Conservation (phyloP, 2,113 vertebrate species). For the Stictonetta naevosa region DNA sequence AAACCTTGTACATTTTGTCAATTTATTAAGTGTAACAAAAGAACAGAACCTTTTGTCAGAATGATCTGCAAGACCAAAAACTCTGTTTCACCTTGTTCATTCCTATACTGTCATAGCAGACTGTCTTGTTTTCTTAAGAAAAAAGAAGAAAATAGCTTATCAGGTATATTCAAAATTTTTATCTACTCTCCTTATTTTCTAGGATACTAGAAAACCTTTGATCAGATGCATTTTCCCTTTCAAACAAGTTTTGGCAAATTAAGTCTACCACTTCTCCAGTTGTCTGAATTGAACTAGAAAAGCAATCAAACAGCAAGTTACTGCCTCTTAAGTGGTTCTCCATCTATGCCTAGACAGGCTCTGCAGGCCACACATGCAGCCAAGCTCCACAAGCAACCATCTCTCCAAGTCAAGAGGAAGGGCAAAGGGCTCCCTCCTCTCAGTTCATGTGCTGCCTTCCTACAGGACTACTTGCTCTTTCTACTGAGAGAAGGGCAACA, state of each 20-base stretch:
- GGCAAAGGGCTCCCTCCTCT: not conserved
- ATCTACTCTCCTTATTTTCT: not conserved
- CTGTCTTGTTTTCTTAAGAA: not conserved
- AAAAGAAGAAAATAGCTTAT: not conserved
- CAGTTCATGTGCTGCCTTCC: not conserved
- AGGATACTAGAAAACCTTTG: not conserved
- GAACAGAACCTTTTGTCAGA: not conserved
- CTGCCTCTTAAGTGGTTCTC: not conserved
- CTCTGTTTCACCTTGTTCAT: no score
- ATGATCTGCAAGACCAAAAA: not conserved
- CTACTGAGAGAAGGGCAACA: not conserved
- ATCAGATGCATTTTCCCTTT: not conserved
- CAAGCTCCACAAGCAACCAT: rapidly evolving
- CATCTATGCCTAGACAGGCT: not conserved
- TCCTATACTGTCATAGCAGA: not conserved
- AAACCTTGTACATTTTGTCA: not conserved
- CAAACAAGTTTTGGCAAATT: rapidly evolving
- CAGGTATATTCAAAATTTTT: not conserved
- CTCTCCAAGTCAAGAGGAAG: not conserved
- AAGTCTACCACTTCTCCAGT: rapidly evolving
- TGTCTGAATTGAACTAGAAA: not conserved
- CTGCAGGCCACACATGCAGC: not conserved
- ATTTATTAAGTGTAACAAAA: not conserved
- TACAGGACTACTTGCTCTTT: not conserved
- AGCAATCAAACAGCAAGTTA: not conserved